These are phyloP conservation scores for Melanotaenia trifasciata DNA, from an alignment of 2,797 vertebrate species.

Conservation along the genomic window DNA sequence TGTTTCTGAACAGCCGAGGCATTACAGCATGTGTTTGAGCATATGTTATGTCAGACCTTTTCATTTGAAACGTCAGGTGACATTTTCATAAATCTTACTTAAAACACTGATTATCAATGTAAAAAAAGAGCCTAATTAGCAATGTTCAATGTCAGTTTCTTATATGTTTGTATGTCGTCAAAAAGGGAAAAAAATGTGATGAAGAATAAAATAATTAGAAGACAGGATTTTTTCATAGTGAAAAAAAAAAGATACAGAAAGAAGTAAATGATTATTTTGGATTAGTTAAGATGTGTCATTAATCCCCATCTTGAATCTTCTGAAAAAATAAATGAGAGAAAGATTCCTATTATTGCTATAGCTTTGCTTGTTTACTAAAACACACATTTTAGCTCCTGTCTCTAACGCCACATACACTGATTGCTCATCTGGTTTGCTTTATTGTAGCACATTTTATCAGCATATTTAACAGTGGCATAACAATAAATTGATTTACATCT, in stretches of 20 bases:
- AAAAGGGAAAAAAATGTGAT: neutral
- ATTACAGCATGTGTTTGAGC: constrained; percentile 74
- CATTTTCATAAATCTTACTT: constrained; percentile 73
- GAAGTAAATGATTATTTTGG: neutral
- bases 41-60: constrained; percentile 78
- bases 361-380: neutral
- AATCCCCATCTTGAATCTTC: neutral
- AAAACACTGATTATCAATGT: constrained; percentile 31
- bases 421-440: too few species aligned
- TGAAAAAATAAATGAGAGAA: neutral
- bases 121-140: neutral
- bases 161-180: neutral
- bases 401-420: too few species aligned
- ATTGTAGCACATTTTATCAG: too few species aligned
- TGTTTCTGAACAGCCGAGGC: constrained; percentile 63
- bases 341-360: neutral
- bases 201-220: neutral
- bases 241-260: neutral
- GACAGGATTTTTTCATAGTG: neutral
- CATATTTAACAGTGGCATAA: neutral
- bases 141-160: neutral
- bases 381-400: neutral
- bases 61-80: constrained; percentile 72
- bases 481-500: neutral
- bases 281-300: neutral